Percentiles rank a stretch among this genome's conserved stretches.
Evolutionary conservation across 2,113 vertebrate species (phyloP).

Genomic region (Python bivittatus): DNA sequence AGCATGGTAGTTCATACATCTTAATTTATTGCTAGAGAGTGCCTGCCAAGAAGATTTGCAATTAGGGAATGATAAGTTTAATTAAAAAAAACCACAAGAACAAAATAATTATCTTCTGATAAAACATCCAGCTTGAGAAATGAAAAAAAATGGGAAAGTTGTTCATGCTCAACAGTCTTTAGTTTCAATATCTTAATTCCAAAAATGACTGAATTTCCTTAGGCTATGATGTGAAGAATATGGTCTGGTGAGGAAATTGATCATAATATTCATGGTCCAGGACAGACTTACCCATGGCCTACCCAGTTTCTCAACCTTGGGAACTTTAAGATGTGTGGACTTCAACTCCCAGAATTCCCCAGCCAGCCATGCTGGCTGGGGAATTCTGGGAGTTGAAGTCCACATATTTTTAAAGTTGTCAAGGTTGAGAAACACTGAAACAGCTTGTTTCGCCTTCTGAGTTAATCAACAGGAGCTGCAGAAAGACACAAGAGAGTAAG

Average conservation of each 20-base stretch:
- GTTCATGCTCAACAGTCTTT: neutral
- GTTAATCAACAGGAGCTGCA: neutral
- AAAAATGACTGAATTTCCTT: neutral
- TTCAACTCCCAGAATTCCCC: too few relatives aligned
- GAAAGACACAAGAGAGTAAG: too few relatives aligned
- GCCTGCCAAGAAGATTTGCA: slow-evolving; percentile 28
- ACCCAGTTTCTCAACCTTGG: too few relatives aligned
- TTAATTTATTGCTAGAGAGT: slow-evolving; percentile 16
- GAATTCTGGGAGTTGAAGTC: too few relatives aligned
- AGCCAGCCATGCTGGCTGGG: too few relatives aligned
- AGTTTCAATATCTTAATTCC: neutral
- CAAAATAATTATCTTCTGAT: neutral
- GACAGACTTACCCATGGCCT: neutral
- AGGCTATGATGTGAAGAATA: neutral
- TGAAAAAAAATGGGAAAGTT: neutral
- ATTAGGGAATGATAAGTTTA: slow-evolving; percentile 30
- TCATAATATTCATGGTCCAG: neutral
- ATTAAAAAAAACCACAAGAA: neutral
- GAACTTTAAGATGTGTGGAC: too few relatives aligned
- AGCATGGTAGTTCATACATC: slow-evolving; percentile 14
- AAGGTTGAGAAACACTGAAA: too few relatives aligned
- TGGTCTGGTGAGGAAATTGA: neutral
- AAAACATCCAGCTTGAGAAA: neutral
- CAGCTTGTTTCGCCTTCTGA: neutral
- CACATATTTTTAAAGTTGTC: too few relatives aligned